phyloP scores from a whole-genome alignment of 2,888 invertebrate species.

The Belgica antarctica region DNA sequence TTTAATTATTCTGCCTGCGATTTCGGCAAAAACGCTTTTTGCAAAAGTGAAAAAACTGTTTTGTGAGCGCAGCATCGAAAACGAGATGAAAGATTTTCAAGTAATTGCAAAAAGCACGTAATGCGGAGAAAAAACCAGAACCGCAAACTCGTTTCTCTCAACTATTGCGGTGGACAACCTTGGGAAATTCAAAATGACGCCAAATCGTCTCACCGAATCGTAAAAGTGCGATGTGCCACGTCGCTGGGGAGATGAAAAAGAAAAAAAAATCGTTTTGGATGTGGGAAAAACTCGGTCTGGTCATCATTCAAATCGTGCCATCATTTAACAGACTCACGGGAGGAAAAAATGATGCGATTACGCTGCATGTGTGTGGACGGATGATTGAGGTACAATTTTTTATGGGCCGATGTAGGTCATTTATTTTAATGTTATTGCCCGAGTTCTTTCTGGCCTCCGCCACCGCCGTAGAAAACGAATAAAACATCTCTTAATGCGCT shows the following conservation, averaged over 20 bases:
- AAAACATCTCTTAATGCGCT: constrained; percentile 20
- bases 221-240: background rate
- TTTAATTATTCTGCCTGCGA: constrained; percentile 14
- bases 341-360: no score
- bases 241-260: background rate
- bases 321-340: background rate
- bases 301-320: background rate
- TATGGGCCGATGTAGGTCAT: constrained; percentile 34
- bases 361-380: background rate
- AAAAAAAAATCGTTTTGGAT: background rate
- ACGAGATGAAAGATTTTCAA: background rate
- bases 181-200: constrained; percentile 23
- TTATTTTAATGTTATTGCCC: constrained; percentile 37
- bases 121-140: background rate
- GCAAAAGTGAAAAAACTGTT: background rate
- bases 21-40: constrained; percentile 13
- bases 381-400: constrained; percentile 23
- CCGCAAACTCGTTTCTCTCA: constrained; percentile 13
- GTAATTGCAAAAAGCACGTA: background rate
- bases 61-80: background rate
- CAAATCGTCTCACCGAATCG: background rate
- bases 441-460: constrained; percentile 8
- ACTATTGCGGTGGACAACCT: background rate
- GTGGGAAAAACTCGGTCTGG: no score
- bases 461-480: constrained; percentile 13